phyloP scores from a whole-genome alignment of 1,140 invertebrate genomes.

The Mercenaria mercenaria region DNA sequence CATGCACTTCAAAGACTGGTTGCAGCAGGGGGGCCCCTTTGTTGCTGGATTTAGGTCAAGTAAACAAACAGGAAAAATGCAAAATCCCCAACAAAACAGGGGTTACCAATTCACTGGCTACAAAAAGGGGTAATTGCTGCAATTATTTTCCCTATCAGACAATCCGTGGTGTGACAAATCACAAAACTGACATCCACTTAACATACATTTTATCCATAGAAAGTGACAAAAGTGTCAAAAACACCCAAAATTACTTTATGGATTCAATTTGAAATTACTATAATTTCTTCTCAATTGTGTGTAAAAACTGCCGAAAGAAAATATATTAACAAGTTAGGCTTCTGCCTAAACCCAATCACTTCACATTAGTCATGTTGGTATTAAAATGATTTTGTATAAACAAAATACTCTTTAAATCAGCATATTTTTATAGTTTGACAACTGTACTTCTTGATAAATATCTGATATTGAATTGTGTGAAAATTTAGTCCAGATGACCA shows the following conservation, averaged over 20 bases:
- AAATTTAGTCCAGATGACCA: too few species aligned
- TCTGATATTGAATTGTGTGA: too few species aligned
- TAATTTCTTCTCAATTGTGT: slow-evolving; percentile 7
- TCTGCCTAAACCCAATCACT: not conserved
- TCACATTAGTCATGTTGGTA: not conserved
- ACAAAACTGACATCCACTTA: not conserved
- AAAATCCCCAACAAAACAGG: not conserved
- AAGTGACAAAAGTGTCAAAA: not conserved
- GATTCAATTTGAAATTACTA: not conserved
- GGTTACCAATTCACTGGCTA: too few species aligned
- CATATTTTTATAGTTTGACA: too few species aligned
- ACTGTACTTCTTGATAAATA: too few species aligned
- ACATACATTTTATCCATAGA: not conserved
- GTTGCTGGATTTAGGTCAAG: not conserved
- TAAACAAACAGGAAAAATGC: slow-evolving; percentile 2
- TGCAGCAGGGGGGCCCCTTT: not conserved
- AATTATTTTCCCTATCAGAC: not conserved
- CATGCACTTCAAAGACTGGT: not conserved
- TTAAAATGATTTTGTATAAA: too few species aligned
- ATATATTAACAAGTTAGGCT: not conserved
- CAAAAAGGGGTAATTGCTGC: not conserved
- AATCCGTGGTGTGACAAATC: not conserved
- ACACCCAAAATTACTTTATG: not conserved
- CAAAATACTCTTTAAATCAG: too few species aligned
- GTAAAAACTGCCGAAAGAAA: not conserved